Conservation (phyloP, 2,113 vertebrate genomes). For the Pagrus major region DNA sequence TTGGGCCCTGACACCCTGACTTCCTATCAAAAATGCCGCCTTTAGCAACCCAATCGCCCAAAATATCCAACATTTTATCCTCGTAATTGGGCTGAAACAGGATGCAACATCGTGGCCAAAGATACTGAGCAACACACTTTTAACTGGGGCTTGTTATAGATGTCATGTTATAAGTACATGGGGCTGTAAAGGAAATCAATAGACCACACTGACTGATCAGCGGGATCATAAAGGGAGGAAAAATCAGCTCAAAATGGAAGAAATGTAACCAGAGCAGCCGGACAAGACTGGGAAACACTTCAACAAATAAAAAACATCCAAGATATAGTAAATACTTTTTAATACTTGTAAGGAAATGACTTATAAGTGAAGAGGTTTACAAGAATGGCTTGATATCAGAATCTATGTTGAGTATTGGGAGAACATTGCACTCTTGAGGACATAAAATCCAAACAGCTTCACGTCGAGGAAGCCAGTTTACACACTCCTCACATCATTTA, state of each 20-base stretch:
- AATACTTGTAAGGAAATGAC: background rate
- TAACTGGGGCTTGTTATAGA: too few species aligned
- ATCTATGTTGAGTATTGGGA: background rate
- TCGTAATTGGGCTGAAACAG: too few species aligned
- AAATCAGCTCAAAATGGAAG: background rate
- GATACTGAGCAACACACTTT: too few species aligned
- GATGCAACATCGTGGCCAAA: too few species aligned
- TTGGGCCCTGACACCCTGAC: too few species aligned
- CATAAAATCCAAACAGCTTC: background rate
- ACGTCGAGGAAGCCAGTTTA: background rate
- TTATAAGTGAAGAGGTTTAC: background rate
- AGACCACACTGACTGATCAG: background rate
- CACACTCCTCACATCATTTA: background rate
- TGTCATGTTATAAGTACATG: background rate
- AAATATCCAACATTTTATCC: too few species aligned
- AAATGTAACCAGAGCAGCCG: background rate
- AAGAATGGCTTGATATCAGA: background rate
- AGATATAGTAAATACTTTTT: background rate
- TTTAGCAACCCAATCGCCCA: too few species aligned
- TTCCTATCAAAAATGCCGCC: too few species aligned
- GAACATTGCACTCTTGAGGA: background rate
- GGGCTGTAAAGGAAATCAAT: too few species aligned
- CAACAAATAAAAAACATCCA: background rate
- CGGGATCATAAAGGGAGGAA: background rate
- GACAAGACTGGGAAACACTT: background rate